These are phyloP conservation scores for Nyctalus aviator DNA, from an alignment of 2,797 vertebrate species.

Conservation along the genomic window DNA sequence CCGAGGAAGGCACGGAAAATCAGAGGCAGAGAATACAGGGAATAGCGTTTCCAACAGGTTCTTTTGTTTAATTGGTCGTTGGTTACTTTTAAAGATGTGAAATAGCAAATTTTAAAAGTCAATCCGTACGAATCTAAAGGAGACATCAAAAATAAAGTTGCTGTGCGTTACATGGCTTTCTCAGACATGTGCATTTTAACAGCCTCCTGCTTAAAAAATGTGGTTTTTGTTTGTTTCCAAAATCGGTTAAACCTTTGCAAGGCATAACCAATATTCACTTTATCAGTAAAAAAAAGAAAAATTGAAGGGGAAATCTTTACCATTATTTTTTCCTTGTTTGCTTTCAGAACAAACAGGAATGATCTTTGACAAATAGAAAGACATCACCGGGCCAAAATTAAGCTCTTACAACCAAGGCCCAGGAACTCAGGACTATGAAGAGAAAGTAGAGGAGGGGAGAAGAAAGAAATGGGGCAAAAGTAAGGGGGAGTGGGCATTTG, in stretches of 20 bases:
- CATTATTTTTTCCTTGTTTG: not conserved
- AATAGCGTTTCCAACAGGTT: fast-evolving
- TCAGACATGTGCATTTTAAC: not conserved
- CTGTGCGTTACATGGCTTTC: not conserved
- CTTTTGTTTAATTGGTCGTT: not conserved
- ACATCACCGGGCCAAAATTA: not conserved
- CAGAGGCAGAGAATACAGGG: not conserved
- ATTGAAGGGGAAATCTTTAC: not conserved
- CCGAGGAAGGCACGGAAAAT: not conserved
- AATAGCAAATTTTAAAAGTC: not conserved
- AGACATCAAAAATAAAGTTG: not conserved
- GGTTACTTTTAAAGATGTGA: not conserved
- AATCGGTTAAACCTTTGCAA: not conserved
- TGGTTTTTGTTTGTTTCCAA: not conserved
- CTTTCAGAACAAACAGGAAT: not conserved
- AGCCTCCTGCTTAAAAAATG: not conserved
- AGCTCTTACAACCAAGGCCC: not conserved
- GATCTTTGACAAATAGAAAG: not conserved
- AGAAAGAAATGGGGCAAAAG: not conserved
- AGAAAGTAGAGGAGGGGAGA: not conserved
- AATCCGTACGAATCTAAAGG: not conserved
- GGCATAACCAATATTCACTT: not conserved
- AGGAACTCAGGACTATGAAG: not conserved
- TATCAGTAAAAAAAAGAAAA: not conserved
- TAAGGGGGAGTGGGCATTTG: fast-evolving